Evolutionary conservation across 2,113 vertebrate genomes (phyloP).

Genomic region (Psophia crepitans): DNA sequence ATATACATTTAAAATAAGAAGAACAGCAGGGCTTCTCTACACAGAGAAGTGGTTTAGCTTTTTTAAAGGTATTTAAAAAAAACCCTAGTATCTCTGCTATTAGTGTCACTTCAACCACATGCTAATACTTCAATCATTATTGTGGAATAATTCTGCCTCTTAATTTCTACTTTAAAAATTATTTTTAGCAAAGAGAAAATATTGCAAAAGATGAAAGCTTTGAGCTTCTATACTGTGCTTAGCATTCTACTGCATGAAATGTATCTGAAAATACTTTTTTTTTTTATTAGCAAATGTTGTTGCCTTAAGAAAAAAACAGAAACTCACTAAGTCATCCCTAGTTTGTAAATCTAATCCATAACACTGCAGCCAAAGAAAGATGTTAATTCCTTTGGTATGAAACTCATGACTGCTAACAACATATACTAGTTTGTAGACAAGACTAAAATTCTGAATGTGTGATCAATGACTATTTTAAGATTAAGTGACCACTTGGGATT

Average conservation of each 20-base stretch:
- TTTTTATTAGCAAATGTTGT: neutral
- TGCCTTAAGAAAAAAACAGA: neutral
- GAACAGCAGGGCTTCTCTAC: neutral
- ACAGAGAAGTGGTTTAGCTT: neutral
- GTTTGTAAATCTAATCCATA: neutral
- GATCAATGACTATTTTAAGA: conserved; percentile 49
- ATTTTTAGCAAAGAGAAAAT: neutral
- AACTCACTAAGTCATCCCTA: neutral
- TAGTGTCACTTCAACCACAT: neutral
- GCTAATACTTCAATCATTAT: neutral
- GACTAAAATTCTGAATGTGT: conserved; percentile 1
- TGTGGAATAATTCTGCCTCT: neutral
- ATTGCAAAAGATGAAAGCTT: neutral
- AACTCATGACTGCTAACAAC: neutral
- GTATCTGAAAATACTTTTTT: neutral
- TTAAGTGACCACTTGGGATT: conserved; percentile 45
- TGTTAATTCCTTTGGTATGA: neutral
- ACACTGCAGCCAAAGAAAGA: neutral
- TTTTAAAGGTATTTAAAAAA: neutral
- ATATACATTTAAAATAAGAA: neutral
- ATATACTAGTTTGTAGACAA: neutral
- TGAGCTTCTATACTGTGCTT: neutral
- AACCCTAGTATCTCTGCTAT: neutral
- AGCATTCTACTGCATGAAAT: neutral
- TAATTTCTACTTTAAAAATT: neutral